Conservation (phyloP, 2,888 invertebrate species). For the Drosophila flavopinicola region DNA sequence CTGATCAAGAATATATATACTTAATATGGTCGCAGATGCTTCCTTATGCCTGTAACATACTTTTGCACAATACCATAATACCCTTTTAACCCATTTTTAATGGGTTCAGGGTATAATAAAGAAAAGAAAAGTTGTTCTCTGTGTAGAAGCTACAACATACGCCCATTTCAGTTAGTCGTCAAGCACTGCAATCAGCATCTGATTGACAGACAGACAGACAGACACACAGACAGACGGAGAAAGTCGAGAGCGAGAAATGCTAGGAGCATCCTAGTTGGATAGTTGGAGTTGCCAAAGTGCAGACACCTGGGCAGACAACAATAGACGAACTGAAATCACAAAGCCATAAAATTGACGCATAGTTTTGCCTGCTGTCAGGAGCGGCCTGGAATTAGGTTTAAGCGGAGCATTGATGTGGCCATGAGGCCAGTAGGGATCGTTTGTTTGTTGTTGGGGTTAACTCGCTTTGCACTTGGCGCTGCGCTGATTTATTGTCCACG, state of each 20-base stretch:
- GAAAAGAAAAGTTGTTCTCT: too few relatives aligned
- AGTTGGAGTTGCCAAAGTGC: background rate
- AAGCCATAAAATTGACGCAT: slow-evolving; percentile 47
- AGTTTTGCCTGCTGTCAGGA: slow-evolving; percentile 25
- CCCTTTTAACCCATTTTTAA: too few relatives aligned
- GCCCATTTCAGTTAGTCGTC: slow-evolving; percentile 28
- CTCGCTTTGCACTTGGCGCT: slow-evolving; percentile 10
- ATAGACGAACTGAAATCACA: slow-evolving; percentile 34
- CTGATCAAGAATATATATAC: too few relatives aligned
- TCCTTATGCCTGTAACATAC: too few relatives aligned
- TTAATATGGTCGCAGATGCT: too few relatives aligned
- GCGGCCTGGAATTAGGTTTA: slow-evolving; percentile 4
- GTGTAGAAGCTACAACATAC: slow-evolving; percentile 3
- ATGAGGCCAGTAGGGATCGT: background rate
- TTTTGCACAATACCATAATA: too few relatives aligned
- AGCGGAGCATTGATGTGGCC: background rate
- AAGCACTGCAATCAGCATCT: slow-evolving; percentile 41
- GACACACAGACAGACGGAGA: slow-evolving; percentile 6
- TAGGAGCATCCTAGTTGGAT: slow-evolving; percentile 6
- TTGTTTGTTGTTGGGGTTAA: background rate
- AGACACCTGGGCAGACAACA: slow-evolving; percentile 28
- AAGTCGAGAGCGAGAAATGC: background rate
- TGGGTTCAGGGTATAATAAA: too few relatives aligned
- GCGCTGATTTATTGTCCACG: slow-evolving; percentile 47
- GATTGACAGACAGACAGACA: slow-evolving; percentile 43